Base-by-base conservation (phyloP, 2,797 vertebrate genomes). In the Gymnoscopelus microlampas region DNA sequence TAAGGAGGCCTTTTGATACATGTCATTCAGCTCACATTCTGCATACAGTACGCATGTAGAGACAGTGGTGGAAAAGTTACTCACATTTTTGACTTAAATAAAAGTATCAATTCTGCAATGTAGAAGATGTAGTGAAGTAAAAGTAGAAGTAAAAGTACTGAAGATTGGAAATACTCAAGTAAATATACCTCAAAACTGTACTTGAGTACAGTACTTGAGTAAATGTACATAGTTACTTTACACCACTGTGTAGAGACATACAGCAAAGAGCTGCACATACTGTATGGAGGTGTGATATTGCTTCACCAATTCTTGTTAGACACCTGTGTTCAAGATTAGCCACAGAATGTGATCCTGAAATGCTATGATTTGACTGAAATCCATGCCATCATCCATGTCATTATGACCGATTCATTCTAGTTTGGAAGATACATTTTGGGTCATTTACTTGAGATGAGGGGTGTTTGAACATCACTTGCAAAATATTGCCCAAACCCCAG, bases 401-500 rank as follows among this genome's bases (percentile, higher is more conserved):
- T 73, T 64, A 63, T 10, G 29, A 59, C 54, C 60, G 14, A 73
- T 77, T 48, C 12, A 24, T 23, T 15, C 48, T 23, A 35, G 5
- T 9, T 35, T 53, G n/a, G 10, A 70, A 35, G 32, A 53, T 51
- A 54, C 24, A 62, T n/a, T 63, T 48, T n/a, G 51, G 23, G 2
- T 2, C 48, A 59, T 19, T 47, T 70, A 7, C 54, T 53, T 63
- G 14, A 55, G 50, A 76, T n/a, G 61, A 68, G 15, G 13, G 53
- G 60, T 49, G 74, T 53, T 60, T 80, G 70, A 70, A 76, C 71
- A 85, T 83, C 76, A 74, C 51, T 62, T 55, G 58, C 58, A 73
- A 60, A 79, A 77, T 79, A 84, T 85, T 82, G 71, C 62, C 85
- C 75, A 73, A 82, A 75, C 47, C 67, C 6, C 49, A 24, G 13